These are phyloP conservation scores for Thunnus albacares DNA, from an alignment of 2,797 vertebrate species.

Conservation along the genomic window DNA sequence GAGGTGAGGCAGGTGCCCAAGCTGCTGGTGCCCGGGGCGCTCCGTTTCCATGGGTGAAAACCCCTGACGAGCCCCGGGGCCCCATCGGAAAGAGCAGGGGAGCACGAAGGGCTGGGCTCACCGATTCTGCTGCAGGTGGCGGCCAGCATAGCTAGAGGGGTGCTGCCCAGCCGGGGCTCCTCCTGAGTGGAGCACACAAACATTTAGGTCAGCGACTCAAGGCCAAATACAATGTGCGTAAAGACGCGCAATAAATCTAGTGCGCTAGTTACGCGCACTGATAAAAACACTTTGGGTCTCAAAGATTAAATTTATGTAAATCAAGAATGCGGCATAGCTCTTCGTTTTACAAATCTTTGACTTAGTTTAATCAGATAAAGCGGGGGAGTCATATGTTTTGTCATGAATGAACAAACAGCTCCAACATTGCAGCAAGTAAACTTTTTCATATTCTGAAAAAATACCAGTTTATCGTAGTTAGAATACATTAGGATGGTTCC, in stretches of 20 bases:
- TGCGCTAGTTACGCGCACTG: not conserved
- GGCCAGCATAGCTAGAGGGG: conserved; percentile 95
- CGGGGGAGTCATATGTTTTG: not conserved
- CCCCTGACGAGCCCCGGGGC: conserved; percentile 90
- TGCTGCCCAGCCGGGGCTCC: conserved; percentile 94
- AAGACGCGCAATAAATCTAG: conserved; percentile 28
- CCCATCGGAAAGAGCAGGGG: conserved; percentile 89
- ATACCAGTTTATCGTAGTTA: not conserved
- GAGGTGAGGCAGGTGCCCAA: conserved; percentile 84
- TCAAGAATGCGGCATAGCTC: not conserved
- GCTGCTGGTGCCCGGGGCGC: conserved; percentile 84
- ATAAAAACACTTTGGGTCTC: not conserved
- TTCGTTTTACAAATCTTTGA: not conserved
- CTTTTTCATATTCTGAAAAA: not conserved
- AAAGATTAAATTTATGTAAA: not conserved
- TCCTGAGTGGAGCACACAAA: conserved; percentile 82
- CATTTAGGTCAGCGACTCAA: not conserved
- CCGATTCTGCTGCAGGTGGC: conserved; percentile 97
- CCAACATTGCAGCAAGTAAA: not conserved
- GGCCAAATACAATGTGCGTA: conserved; percentile 32
- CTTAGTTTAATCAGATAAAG: not conserved
- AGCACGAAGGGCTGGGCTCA: conserved; percentile 90
- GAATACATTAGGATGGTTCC: not conserved
- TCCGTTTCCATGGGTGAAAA: conserved; percentile 94
- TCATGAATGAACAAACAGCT: not conserved